Evolutionary conservation across 2,888 invertebrate species (phyloP).

Genomic region (Epirrhoe tristata): DNA sequence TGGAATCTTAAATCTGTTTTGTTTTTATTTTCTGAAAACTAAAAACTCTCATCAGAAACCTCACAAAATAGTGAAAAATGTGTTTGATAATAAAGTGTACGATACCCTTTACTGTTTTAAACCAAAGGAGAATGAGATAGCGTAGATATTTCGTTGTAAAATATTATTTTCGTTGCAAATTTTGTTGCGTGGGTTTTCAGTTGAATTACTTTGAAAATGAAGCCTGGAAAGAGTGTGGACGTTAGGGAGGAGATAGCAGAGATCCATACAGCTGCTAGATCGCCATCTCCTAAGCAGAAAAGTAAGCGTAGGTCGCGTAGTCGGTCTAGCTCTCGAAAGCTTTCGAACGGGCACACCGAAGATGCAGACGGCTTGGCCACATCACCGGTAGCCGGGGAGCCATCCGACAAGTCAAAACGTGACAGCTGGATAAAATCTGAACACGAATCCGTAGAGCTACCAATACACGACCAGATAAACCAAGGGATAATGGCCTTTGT

Average conservation of each 20-base stretch:
- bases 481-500: slow-evolving; percentile 82
- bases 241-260: slow-evolving; percentile 77
- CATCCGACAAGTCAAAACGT: slow-evolving; percentile 69
- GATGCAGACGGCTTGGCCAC: slow-evolving; percentile 49
- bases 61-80: slow-evolving; percentile 4
- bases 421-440: slow-evolving; percentile 82
- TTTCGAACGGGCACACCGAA: slow-evolving; percentile 72
- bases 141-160: slow-evolving; percentile 10
- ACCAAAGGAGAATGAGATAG: slow-evolving; percentile 21
- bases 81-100: not conserved
- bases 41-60: slow-evolving; percentile 28
- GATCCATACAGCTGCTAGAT: slow-evolving; percentile 71
- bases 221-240: slow-evolving; percentile 73
- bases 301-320: slow-evolving; percentile 64
- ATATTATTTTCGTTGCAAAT: slow-evolving; percentile 31
- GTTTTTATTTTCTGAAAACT: slow-evolving; percentile 51
- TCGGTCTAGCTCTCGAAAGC: slow-evolving; percentile 69
- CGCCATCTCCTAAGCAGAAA: slow-evolving; percentile 76
- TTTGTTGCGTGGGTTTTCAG: slow-evolving; percentile 49
- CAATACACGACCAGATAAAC: slow-evolving; percentile 85
- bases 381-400: slow-evolving; percentile 50
- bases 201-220: slow-evolving; percentile 58
- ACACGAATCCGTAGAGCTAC: slow-evolving; percentile 84
- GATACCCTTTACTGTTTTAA: not conserved
- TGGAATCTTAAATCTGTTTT: slow-evolving; percentile 34